phyloP scores from a whole-genome alignment of 2,113 vertebrate genomes.

The Otocyon megalotis region DNA sequence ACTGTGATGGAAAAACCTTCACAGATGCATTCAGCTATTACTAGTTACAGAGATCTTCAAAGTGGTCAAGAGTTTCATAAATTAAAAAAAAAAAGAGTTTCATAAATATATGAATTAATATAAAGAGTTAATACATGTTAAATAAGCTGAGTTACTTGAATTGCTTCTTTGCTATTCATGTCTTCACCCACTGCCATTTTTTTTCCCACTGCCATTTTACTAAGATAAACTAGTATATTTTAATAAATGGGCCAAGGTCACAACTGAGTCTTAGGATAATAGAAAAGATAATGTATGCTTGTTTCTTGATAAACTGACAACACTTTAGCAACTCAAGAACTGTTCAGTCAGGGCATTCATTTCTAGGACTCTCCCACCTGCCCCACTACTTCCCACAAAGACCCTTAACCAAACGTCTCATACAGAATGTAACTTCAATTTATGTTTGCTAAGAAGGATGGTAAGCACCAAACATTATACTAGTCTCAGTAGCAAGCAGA shows the following conservation, averaged over 20 bases:
- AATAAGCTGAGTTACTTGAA: neutral
- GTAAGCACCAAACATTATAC: neutral
- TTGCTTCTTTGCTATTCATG: neutral
- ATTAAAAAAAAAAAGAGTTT: neutral
- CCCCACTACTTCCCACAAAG: neutral
- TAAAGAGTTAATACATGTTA: neutral
- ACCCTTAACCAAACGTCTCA: neutral
- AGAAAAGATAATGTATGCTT: neutral
- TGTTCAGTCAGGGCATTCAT: neutral
- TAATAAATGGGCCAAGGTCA: conserved; percentile 50
- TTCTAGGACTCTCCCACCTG: neutral
- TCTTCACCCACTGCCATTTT: neutral
- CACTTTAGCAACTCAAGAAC: neutral
- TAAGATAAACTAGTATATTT: neutral
- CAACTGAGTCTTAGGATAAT: neutral
- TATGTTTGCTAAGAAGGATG: conserved; percentile 8
- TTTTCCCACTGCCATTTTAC: neutral
- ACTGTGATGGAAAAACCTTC: neutral
- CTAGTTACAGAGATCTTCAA: neutral
- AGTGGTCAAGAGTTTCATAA: neutral
- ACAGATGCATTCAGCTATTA: neutral
- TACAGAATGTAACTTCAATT: neutral
- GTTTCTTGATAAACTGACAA: neutral
- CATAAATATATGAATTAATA: neutral
- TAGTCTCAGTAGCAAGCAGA: neutral